Percentiles rank a stretch among this genome's conserved stretches.
These are phyloP conservation scores for Periparus ater DNA, from an alignment of 2,797 vertebrate genomes.

Conservation along the genomic window DNA sequence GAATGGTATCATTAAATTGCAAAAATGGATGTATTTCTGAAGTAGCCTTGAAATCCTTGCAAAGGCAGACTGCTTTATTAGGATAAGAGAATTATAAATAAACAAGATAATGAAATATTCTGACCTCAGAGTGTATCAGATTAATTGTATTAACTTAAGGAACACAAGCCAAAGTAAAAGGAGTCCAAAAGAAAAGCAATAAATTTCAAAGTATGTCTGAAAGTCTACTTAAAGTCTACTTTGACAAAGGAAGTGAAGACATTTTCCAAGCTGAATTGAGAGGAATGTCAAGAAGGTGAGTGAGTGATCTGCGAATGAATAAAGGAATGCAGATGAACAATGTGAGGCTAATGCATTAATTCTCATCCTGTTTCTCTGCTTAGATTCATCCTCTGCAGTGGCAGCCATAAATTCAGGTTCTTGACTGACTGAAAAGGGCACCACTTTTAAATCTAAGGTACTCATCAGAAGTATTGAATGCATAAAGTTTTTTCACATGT, in stretches of 20 bases:
- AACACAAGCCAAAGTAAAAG: slow-evolving; percentile 17
- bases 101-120: neutral
- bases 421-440: slow-evolving; percentile 18
- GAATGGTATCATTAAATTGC: neutral
- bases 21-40: neutral
- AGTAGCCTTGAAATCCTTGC: neutral
- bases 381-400: neutral
- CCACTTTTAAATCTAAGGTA: neutral
- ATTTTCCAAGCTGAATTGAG: slow-evolving; percentile 6
- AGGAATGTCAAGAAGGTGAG: neutral
- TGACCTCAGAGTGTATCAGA: neutral
- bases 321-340: neutral
- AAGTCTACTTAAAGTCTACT: neutral
- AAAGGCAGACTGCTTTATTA: neutral
- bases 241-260: slow-evolving; percentile 12
- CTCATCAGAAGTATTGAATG: slow-evolving; percentile 2
- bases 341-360: slow-evolving; percentile 26
- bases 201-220: neutral
- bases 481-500: neutral
- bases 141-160: neutral
- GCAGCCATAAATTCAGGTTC: slow-evolving; percentile 21
- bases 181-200: neutral
- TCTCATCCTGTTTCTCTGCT: neutral
- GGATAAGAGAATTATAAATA: neutral
- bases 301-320: neutral